These are phyloP conservation scores for Glomeris marginata DNA, from an alignment of 2,888 invertebrate genomes.

Conservation along the genomic window DNA sequence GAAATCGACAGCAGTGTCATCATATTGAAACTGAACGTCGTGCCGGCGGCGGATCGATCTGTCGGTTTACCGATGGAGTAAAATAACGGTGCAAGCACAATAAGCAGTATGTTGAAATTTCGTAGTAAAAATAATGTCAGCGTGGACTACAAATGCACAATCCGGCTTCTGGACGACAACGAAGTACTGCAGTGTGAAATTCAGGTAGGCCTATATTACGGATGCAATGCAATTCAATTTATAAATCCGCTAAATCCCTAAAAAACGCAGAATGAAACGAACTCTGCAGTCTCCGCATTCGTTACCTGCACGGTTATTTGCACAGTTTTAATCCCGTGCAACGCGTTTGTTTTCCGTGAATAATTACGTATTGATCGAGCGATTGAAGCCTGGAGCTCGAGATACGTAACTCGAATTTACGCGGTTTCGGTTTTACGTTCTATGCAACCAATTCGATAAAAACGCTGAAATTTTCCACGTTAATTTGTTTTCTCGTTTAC, in stretches of 20 bases:
- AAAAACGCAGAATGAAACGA: too few relatives aligned
- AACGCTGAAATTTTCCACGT: too few relatives aligned
- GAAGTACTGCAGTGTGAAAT: constrained; percentile 87
- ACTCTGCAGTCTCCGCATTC: too few relatives aligned
- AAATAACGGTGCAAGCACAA: too few relatives aligned
- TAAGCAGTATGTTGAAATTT: constrained; percentile 39
- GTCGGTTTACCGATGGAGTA: too few relatives aligned
- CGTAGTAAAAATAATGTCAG: constrained; percentile 54
- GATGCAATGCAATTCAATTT: not conserved
- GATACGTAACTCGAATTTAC: not conserved
- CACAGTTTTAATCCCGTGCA: too few relatives aligned
- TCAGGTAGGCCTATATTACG: constrained; percentile 50
- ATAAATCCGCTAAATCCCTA: not conserved
- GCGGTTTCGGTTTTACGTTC: not conserved
- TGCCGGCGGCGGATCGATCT: too few relatives aligned
- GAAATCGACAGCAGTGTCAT: too few relatives aligned
- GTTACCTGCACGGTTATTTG: too few relatives aligned
- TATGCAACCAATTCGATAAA: too few relatives aligned
- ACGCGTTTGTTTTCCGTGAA: not conserved
- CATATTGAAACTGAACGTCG: too few relatives aligned
- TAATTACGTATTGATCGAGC: not conserved
- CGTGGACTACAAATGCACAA: constrained; percentile 63
- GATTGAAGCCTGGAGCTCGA: not conserved
- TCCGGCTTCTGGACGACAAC: constrained; percentile 74
- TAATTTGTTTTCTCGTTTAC: too few relatives aligned